These are phyloP conservation scores for Calosoma granatense DNA, from an alignment of 1,140 invertebrate genomes.

Conservation along the genomic window DNA sequence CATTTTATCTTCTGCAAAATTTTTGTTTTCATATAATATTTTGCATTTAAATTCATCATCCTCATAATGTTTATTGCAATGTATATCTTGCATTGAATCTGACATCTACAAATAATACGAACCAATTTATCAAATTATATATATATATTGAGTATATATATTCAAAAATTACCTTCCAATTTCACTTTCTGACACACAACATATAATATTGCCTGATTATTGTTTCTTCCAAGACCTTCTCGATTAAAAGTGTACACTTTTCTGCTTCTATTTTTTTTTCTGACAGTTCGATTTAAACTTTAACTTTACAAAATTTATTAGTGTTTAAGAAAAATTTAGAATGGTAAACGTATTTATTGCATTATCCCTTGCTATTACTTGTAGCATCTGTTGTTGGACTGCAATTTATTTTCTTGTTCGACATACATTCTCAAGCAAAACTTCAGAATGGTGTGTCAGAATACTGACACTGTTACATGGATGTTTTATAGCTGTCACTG, in stretches of 20 bases:
- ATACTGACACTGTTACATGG: constrained; percentile 37
- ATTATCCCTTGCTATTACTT: neutral
- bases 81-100: neutral
- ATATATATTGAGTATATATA: neutral
- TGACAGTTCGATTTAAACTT: neutral
- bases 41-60: neutral
- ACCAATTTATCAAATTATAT: neutral
- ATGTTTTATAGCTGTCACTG: constrained; percentile 30
- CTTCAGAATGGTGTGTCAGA: constrained; percentile 37
- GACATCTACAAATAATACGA: neutral
- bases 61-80: neutral
- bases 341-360: neutral
- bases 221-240: neutral
- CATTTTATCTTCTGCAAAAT: neutral
- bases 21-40: neutral
- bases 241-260: neutral
- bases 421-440: constrained; percentile 13
- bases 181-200: too few species aligned
- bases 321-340: neutral
- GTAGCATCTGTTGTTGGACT: neutral
- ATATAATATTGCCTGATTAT: neutral
- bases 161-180: too few species aligned
- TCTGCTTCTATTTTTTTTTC: neutral
- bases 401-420: neutral
- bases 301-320: neutral